Evolutionary conservation across 2,113 vertebrate genomes (phyloP).

Genomic region (Mesoclemmys tuberculata): DNA sequence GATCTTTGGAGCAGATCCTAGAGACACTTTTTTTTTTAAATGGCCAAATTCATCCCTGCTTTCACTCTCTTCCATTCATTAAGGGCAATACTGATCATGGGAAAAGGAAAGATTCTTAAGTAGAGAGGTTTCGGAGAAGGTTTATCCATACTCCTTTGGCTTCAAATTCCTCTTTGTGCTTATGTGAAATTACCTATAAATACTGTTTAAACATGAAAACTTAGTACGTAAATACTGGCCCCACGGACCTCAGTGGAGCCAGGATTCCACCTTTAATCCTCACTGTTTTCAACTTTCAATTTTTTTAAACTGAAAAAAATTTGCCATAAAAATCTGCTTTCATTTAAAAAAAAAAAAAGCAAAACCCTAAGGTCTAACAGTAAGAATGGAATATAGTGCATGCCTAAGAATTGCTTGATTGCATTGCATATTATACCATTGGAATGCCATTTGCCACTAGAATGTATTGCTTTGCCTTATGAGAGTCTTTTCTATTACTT

Average conservation of each 20-base stretch:
- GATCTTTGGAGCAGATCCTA: neutral
- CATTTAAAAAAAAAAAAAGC: constrained; percentile 1
- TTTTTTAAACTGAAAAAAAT: neutral
- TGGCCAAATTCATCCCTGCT: neutral
- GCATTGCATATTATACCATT: constrained; percentile 29
- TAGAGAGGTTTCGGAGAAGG: neutral
- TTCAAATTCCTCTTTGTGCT: neutral
- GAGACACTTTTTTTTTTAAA: neutral
- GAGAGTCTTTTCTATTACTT: constrained; percentile 13
- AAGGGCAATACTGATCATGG: neutral
- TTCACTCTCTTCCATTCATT: neutral
- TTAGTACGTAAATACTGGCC: neutral
- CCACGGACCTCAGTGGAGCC: neutral
- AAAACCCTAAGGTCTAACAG: neutral
- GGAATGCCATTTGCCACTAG: constrained; percentile 39
- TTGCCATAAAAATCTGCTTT: constrained; percentile 1
- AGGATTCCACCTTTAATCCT: neutral
- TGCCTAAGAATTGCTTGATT: neutral
- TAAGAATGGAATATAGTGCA: constrained; percentile 13
- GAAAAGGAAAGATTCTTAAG: neutral
- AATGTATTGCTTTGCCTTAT: constrained; percentile 38
- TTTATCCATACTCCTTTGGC: neutral
- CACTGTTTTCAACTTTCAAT: accelerated
- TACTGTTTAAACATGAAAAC: neutral
- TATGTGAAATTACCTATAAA: neutral